Percentiles rank a stretch among this genome's conserved stretches.
phyloP scores from a whole-genome alignment of 2,113 vertebrate species.

The Scortum barcoo region DNA sequence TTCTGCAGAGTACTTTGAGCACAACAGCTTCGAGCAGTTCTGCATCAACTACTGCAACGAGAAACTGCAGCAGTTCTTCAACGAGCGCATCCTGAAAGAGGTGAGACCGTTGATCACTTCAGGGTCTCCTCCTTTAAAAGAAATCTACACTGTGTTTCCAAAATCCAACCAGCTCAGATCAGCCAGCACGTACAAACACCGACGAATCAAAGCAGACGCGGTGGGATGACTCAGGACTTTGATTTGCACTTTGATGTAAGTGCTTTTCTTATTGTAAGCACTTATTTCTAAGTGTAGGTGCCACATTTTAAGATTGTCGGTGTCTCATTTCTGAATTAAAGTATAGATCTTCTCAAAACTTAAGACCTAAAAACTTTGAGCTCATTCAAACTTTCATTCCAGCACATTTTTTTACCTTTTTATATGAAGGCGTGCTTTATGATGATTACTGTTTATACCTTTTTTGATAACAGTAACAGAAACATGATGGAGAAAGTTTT shows the following conservation, averaged over 20 bases:
- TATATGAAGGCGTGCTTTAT: neutral
- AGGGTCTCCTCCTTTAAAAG: neutral
- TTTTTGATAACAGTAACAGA: neutral
- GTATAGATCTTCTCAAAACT: neutral
- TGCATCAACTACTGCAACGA: slow-evolving; percentile 99
- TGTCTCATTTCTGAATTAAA: neutral
- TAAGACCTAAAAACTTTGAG: neutral
- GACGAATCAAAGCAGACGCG: neutral
- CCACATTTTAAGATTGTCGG: neutral
- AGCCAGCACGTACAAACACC: neutral
- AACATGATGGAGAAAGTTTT: neutral
- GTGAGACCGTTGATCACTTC: slow-evolving; percentile 80
- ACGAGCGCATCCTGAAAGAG: slow-evolving; percentile 99
- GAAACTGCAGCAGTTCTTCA: slow-evolving; percentile 99
- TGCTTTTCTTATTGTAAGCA: neutral
- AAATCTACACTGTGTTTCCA: neutral
- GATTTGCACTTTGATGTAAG: neutral
- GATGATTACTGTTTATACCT: neutral
- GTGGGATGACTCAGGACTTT: neutral
- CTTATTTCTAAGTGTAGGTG: neutral
- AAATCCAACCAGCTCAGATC: neutral
- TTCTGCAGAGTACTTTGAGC: slow-evolving; percentile 96
- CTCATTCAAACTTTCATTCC: neutral
- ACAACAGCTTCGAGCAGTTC: slow-evolving; percentile 99
- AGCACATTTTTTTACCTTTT: neutral